Conservation (phyloP, 1,140 invertebrate species). For the Trypoxylus dichotomus region DNA sequence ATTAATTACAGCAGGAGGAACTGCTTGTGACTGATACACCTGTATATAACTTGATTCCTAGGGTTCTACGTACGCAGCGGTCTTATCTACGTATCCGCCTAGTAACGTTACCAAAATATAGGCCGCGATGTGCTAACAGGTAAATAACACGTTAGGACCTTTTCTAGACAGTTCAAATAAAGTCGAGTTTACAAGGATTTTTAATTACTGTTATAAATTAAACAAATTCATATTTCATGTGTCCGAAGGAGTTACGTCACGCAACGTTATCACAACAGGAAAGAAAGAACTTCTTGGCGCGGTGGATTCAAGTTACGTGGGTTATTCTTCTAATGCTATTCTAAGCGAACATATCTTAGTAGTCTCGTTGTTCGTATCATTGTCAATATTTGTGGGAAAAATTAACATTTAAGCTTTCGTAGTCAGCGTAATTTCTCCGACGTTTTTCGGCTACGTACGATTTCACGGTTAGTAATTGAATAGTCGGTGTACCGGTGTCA, state of each 20-base stretch:
- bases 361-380: neutral
- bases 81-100: no score
- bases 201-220: constrained; percentile 14
- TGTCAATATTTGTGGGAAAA: constrained; percentile 9
- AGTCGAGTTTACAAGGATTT: neutral
- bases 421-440: neutral
- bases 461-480: constrained; percentile 11
- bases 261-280: neutral
- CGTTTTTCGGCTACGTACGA: neutral
- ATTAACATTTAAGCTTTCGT: neutral
- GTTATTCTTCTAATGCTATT: neutral
- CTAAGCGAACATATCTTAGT: neutral
- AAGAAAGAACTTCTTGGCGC: neutral
- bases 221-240: neutral
- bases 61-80: no score
- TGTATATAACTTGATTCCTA: no score
- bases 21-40: no score
- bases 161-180: neutral
- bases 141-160: no score
- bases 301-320: neutral
- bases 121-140: no score
- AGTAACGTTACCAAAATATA: no score
- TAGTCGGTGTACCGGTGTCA: neutral
- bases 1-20: no score
- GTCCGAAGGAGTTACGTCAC: neutral